These are phyloP conservation scores for Yasuhikotakia modesta DNA, from an alignment of 2,797 vertebrate species.

Conservation along the genomic window DNA sequence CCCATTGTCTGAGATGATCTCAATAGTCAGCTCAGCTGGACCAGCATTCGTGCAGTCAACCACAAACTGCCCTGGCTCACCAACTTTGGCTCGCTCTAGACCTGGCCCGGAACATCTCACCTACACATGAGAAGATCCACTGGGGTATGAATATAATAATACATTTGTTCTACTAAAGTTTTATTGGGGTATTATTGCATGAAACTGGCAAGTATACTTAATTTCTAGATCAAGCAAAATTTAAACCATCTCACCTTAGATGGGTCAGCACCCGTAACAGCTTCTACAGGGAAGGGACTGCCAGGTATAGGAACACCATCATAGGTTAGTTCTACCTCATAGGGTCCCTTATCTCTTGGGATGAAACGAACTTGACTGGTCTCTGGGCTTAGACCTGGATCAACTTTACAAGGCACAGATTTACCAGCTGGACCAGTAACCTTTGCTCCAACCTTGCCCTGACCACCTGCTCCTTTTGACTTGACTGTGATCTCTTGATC, in stretches of 20 bases:
- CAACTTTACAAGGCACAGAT: conserved; percentile 84
- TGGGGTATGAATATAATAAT: neutral
- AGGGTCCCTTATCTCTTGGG: conserved; percentile 85
- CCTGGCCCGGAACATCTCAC: conserved; percentile 91
- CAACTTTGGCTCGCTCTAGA: conserved; percentile 86
- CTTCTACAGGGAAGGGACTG: conserved; percentile 86
- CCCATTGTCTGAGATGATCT: conserved; percentile 91
- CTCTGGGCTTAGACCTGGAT: conserved; percentile 84
- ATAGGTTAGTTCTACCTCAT: conserved; percentile 89
- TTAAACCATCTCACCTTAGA: conserved; percentile 78
- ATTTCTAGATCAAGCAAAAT: neutral
- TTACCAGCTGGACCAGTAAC: conserved; percentile 81
- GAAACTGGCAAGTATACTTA: conserved; percentile 5
- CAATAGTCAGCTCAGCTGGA: conserved; percentile 89
- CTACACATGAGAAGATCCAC: conserved; percentile 59
- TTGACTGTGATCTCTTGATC: conserved; percentile 90
- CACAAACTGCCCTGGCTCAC: conserved; percentile 86
- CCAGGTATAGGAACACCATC: conserved; percentile 86
- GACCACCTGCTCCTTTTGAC: conserved; percentile 89
- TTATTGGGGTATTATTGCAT: neutral
- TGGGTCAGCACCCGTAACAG: conserved; percentile 84
- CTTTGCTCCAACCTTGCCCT: conserved; percentile 88
- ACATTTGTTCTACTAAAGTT: neutral
- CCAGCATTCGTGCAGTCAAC: conserved; percentile 93
- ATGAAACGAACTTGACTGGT: conserved; percentile 88